Percentiles rank a stretch among this genome's conserved stretches.
phyloP scores from a whole-genome alignment of 2,113 vertebrate species.

The Barnardius zonarius region DNA sequence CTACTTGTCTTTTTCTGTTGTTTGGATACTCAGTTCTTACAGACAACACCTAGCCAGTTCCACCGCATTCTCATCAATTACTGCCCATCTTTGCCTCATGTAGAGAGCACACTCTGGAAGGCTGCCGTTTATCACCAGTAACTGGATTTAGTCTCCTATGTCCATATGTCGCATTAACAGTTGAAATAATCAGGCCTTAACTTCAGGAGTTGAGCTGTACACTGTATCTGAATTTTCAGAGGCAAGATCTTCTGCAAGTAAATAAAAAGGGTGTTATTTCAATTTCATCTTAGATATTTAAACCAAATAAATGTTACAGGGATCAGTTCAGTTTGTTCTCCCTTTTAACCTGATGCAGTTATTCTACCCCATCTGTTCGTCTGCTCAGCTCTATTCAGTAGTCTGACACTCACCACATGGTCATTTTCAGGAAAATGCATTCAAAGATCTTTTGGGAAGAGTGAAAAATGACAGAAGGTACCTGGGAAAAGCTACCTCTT shows the following conservation, averaged over 20 bases:
- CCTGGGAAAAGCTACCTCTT: not conserved
- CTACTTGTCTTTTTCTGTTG: slow-evolving; percentile 62
- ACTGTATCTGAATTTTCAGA: slow-evolving; percentile 91
- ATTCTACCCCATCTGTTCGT: not conserved
- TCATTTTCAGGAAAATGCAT: not conserved
- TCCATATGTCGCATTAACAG: slow-evolving; percentile 30
- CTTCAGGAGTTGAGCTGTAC: slow-evolving; percentile 86
- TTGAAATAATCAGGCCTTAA: slow-evolving; percentile 85
- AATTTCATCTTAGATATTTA: not conserved
- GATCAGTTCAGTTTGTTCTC: not conserved
- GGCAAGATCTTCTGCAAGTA: slow-evolving; percentile 86
- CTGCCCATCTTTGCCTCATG: slow-evolving; percentile 68
- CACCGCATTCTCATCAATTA: slow-evolving; percentile 61
- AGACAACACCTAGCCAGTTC: slow-evolving; percentile 64
- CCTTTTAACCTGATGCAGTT: not conserved
- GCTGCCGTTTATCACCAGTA: slow-evolving; percentile 68
- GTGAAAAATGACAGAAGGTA: not conserved
- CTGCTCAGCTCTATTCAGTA: not conserved
- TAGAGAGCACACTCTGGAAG: slow-evolving; percentile 61
- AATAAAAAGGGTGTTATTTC: not conserved
- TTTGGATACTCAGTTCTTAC: slow-evolving; percentile 53
- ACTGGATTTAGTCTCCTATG: slow-evolving; percentile 57
- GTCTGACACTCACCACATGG: not conserved
- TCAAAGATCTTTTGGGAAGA: not conserved
- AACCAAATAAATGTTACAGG: not conserved